These are phyloP conservation scores for Keiferia lycopersicella DNA, from an alignment of 2,888 invertebrate species.

Conservation along the genomic window DNA sequence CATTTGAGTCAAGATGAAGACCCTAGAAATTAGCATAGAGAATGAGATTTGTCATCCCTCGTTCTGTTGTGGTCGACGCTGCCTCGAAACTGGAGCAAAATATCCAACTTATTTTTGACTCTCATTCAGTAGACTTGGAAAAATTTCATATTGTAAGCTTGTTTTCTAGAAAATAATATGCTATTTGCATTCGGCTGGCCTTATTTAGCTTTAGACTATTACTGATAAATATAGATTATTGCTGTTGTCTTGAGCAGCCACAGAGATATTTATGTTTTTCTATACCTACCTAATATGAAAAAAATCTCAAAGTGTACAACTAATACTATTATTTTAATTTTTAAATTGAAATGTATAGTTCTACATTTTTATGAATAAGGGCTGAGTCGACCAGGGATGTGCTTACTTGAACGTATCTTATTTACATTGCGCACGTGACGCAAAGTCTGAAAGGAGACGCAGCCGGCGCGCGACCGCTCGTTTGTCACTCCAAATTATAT, in stretches of 20 bases:
- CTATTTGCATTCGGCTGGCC: background rate
- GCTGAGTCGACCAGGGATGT: background rate
- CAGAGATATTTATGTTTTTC: background rate
- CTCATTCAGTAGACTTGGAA: background rate
- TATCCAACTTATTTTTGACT: background rate
- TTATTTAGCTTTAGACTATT: background rate
- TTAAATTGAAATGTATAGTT: no score
- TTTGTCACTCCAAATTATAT: slow-evolving; percentile 64
- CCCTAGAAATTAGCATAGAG: slow-evolving; percentile 62
- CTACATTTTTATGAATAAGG: no score
- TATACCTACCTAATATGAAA: no score
- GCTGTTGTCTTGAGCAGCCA: background rate
- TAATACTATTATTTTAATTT: no score
- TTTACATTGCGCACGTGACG: slow-evolving; percentile 66
- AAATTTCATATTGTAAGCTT: slow-evolving; percentile 5
- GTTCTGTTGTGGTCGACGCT: slow-evolving; percentile 41
- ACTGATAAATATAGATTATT: no score
- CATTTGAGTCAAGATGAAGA: slow-evolving; percentile 39
- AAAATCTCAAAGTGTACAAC: no score
- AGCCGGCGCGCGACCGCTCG: slow-evolving; percentile 64
- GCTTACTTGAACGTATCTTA: slow-evolving; percentile 63
- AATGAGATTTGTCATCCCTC: slow-evolving; percentile 66
- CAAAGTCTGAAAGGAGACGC: slow-evolving; percentile 49
- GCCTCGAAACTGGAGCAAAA: slow-evolving; percentile 30
- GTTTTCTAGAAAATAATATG: background rate